Evolutionary conservation across 37 sponge, comb jelly and placozoan genomes (phyloP).

Genomic region (Agelas oroides): DNA sequence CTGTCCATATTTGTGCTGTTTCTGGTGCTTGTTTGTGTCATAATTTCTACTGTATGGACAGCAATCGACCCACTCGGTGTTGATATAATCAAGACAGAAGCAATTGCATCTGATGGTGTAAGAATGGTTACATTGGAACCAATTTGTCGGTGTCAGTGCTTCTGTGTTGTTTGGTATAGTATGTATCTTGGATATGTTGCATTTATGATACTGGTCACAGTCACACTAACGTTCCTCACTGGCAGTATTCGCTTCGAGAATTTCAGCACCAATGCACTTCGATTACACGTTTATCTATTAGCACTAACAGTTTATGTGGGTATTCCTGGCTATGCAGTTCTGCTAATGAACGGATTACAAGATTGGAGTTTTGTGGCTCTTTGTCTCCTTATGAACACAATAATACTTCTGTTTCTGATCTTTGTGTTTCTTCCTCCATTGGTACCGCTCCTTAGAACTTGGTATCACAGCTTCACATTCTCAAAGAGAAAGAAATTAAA

Average conservation of each 20-base stretch:
- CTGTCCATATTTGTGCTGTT: constrained; percentile 3
- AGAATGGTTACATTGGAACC: no score
- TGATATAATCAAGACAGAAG: no score
- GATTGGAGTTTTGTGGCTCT: background rate
- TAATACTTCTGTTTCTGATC: background rate
- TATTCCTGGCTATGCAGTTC: no score
- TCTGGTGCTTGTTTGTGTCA: background rate
- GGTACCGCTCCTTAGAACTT: background rate
- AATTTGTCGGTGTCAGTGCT: no score
- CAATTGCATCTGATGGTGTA: no score
- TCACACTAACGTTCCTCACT: background rate
- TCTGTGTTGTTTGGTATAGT: background rate
- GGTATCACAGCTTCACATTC: no score
- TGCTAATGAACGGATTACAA: no score
- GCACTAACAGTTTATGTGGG: background rate
- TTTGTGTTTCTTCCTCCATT: background rate
- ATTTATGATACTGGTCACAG: background rate
- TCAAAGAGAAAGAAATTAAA: no score
- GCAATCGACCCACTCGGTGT: background rate
- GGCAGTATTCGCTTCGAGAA: background rate
- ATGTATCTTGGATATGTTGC: background rate
- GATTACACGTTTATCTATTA: background rate
- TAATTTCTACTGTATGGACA: constrained; percentile 14
- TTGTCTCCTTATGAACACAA: background rate
- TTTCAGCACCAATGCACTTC: constrained; percentile 8